Evolutionary conservation across 2,113 vertebrate genomes (phyloP), one percentile per base, ranked within the genome.

Genomic region (Microcebus tavaratra): DNA sequence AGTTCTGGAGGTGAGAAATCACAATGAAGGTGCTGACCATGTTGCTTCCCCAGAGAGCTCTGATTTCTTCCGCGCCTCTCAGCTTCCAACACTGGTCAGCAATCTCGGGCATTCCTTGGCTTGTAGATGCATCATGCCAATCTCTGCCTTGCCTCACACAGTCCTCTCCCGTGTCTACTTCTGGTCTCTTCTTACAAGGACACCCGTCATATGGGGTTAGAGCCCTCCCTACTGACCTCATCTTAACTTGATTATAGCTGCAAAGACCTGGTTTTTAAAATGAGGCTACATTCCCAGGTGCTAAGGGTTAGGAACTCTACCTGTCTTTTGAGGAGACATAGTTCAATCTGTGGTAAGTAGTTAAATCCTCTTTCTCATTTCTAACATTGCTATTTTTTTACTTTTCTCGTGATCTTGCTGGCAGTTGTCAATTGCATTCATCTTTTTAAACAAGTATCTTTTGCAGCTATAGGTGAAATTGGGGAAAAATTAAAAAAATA

Each of bases 301-400:
- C 36, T 80, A 17, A n/a, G 55, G 11, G 31, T 55, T 48, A 72
- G 27, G 27, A 50, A 20, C 55, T 34, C 65, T 81, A 55, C 36
- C 59, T 63, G 36, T 31, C n/a, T 86, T 81, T 75, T 27, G 20
- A 31, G 45, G 13, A 3, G 5, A 82, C 27, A 81, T 21, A 63
- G 1, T 34, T 81, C 59, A 88, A 61, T 20, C 57, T 6, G 21
- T 48, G 88, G 36, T 29, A 45, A 72, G 21, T 50, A 82, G 18
- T 45, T 63, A 70, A 68, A 86, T 70, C n/a, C 67, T 63, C 36
- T 91, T 91, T 45, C 59, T 96, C 61, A 15, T 92, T 85, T 82
- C 31, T 81, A 57, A 88, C 42, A 31, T 20, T 48, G 55, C 29
- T 39, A 65, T 27, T 39, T 23, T 78, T 72, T 81, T 6, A 7